Evolutionary conservation across 2,888 invertebrate species (phyloP).

Genomic region (Hirtodrosophila confusa): DNA sequence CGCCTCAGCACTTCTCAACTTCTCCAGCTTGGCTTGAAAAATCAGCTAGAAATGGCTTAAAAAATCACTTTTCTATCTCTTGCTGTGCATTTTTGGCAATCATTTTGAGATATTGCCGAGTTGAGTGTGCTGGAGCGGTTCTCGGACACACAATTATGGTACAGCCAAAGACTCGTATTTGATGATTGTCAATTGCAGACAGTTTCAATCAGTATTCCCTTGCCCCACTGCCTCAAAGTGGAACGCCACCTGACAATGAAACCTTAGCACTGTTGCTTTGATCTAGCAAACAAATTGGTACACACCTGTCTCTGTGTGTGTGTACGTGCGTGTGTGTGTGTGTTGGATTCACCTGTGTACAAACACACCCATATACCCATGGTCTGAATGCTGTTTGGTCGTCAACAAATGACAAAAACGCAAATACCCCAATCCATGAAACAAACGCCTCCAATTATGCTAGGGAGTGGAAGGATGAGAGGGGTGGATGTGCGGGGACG

Average conservation of each 20-base stretch:
- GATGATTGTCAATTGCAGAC: conserved; percentile 22
- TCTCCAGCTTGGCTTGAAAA: too few species aligned
- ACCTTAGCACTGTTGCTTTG: conserved; percentile 67
- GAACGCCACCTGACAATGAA: conserved; percentile 56
- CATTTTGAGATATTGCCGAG: too few species aligned
- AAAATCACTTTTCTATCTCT: too few species aligned
- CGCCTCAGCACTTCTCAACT: too few species aligned
- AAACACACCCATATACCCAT: conserved; percentile 2
- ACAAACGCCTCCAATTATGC: conserved; percentile 64
- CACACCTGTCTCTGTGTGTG: conserved; percentile 12
- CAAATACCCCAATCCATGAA: conserved; percentile 32
- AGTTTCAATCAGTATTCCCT: conserved; percentile 10
- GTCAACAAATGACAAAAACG: conserved; percentile 56
- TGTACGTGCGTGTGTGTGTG: too few species aligned
- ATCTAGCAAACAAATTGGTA: conserved; percentile 58
- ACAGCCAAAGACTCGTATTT: too few species aligned
- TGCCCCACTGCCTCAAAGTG: neutral
- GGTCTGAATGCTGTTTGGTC: conserved; percentile 1
- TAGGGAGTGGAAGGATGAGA: neutral
- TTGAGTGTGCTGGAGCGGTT: too few species aligned
- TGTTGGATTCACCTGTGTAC: neutral
- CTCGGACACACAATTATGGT: too few species aligned
- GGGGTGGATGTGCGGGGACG: neutral
- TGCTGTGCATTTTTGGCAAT: too few species aligned
- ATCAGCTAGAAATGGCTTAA: too few species aligned